Percentiles rank a stretch among this genome's conserved stretches.
Evolutionary conservation across 2,113 vertebrate genomes (phyloP).

Genomic region (Ailuropoda melanoleuca): DNA sequence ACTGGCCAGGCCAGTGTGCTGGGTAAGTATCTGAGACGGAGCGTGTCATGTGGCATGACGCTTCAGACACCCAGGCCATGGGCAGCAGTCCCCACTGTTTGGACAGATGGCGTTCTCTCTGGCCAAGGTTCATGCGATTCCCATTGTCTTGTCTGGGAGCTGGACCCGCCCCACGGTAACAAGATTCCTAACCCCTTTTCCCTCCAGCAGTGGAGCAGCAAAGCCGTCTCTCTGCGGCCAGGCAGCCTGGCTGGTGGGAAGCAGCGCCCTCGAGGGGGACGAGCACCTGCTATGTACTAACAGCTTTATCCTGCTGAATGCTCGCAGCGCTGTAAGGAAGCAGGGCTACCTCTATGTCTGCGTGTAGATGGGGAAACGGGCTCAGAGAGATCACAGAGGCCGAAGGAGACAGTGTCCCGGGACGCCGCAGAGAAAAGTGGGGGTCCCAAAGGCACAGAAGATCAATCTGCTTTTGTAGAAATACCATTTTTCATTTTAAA

Average conservation of each 20-base stretch:
- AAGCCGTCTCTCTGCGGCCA: neutral
- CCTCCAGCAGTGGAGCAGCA: neutral
- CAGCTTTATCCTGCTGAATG: neutral
- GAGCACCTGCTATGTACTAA: accelerated
- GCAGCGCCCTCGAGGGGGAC: accelerated
- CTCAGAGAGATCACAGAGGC: neutral
- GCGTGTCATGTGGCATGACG: conserved; percentile 45
- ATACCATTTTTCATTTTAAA: neutral
- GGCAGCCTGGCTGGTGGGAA: neutral
- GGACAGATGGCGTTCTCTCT: conserved; percentile 74
- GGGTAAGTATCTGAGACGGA: conserved; percentile 63
- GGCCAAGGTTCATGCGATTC: neutral
- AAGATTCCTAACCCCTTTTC: neutral
- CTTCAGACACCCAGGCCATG: conserved; percentile 32
- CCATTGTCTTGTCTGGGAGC: conserved; percentile 51
- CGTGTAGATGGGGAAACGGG: neutral
- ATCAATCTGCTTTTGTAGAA: neutral
- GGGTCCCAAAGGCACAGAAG: neutral
- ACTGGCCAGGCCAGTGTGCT: conserved; percentile 40
- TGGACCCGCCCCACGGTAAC: neutral
- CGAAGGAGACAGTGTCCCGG: neutral
- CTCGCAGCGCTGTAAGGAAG: neutral
- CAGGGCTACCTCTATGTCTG: neutral
- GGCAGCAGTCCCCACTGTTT: conserved; percentile 66
- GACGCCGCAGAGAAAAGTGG: neutral